Evolutionary conservation across 1,140 invertebrate species (phyloP).

Genomic region (Ceratosolen solmsi): DNA sequence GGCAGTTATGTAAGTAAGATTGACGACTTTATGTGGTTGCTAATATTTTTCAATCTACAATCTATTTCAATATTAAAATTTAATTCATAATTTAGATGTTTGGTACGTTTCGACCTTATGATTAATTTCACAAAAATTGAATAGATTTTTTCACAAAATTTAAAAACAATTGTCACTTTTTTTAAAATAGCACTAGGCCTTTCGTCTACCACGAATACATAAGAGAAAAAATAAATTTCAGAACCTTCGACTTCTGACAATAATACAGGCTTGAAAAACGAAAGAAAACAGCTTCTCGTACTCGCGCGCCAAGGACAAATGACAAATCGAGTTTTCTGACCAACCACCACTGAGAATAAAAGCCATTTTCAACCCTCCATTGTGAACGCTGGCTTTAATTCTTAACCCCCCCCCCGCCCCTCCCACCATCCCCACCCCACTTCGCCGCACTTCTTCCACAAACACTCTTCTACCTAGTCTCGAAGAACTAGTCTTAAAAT

Average conservation of each 20-base stretch:
- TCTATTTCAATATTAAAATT: background rate
- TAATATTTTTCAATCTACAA: background rate
- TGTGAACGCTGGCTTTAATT: conserved; percentile 31
- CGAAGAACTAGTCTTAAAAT: background rate
- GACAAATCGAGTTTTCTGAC: conserved; percentile 18
- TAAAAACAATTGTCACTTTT: too few relatives aligned
- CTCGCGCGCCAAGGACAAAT: conserved; percentile 16
- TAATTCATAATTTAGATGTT: background rate
- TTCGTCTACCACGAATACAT: background rate
- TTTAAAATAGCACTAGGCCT: background rate
- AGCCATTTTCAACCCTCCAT: conserved; percentile 37
- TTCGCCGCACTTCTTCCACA: background rate
- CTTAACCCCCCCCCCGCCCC: background rate
- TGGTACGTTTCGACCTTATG: background rate
- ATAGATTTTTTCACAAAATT: too few relatives aligned
- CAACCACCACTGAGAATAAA: background rate
- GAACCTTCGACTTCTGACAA: background rate
- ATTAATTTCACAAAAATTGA: too few relatives aligned
- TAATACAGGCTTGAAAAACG: background rate
- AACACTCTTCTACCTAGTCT: background rate
- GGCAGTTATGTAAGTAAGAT: background rate
- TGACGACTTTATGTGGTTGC: background rate
- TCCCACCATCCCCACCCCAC: background rate
- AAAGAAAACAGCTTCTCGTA: background rate
- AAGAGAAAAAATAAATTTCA: background rate